phyloP scores from a whole-genome alignment of 2,888 invertebrate genomes.

The Papilio protenor region DNA sequence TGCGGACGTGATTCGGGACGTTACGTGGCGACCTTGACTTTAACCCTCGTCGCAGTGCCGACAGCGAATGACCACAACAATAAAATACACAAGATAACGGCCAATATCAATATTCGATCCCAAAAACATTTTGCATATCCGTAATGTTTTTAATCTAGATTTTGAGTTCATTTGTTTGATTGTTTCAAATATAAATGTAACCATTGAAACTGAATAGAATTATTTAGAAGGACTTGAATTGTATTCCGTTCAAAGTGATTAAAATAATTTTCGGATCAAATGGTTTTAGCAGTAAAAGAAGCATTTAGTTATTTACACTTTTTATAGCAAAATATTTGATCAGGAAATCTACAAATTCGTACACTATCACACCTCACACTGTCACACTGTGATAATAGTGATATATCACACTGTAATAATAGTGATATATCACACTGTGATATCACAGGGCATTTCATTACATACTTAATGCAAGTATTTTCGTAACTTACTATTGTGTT shows the following conservation, averaged over 20 bases:
- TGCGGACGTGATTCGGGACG: conserved; percentile 56
- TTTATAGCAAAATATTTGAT: background rate
- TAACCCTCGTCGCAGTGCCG: conserved; percentile 49
- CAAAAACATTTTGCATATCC: background rate
- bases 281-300: background rate
- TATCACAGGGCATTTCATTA: background rate
- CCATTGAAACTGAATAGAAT: no score
- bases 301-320: background rate
- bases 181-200: no score
- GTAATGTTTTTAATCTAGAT: background rate
- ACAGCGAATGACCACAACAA: conserved; percentile 44
- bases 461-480: background rate
- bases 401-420: no score
- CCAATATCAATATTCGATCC: background rate
- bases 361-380: no score
- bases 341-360: background rate
- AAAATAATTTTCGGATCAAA: background rate
- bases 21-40: conserved; percentile 62
- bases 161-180: background rate
- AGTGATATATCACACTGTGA: no score
- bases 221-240: background rate
- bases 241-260: background rate
- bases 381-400: no score
- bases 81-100: background rate
- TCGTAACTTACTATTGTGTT: background rate